Evolutionary conservation across 2,113 vertebrate species (phyloP).

Genomic region (Propithecus coquereli): DNA sequence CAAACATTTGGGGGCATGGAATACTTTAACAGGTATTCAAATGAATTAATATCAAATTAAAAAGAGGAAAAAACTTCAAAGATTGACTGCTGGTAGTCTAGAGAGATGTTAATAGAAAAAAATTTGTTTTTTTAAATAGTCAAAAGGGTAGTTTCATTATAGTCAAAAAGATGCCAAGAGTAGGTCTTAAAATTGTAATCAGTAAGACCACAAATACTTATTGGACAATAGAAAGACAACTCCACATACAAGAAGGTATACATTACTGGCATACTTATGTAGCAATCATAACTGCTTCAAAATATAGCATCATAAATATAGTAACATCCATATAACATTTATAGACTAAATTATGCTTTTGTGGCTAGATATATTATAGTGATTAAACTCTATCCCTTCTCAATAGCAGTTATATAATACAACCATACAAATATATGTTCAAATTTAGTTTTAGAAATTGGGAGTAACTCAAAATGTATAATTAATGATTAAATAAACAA

Average conservation of each 20-base stretch:
- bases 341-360: neutral
- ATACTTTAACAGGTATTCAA: neutral
- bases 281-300: neutral
- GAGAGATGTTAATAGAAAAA: neutral
- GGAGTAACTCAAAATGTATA: neutral
- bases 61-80: neutral
- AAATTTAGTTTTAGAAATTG: neutral
- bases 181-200: neutral
- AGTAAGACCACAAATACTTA: neutral
- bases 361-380: neutral
- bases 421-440: neutral
- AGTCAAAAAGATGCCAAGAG: neutral
- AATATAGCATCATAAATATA: neutral
- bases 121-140: neutral
- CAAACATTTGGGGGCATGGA: neutral
- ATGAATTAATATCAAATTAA: neutral
- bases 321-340: neutral
- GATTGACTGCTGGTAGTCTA: neutral
- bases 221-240: neutral
- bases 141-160: neutral
- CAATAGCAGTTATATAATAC: neutral
- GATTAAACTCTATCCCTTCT: neutral
- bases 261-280: neutral
- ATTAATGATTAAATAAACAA: neutral
- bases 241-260: neutral